phyloP scores from a whole-genome alignment of 2,888 invertebrate species.

The Synergus laeviventris region DNA sequence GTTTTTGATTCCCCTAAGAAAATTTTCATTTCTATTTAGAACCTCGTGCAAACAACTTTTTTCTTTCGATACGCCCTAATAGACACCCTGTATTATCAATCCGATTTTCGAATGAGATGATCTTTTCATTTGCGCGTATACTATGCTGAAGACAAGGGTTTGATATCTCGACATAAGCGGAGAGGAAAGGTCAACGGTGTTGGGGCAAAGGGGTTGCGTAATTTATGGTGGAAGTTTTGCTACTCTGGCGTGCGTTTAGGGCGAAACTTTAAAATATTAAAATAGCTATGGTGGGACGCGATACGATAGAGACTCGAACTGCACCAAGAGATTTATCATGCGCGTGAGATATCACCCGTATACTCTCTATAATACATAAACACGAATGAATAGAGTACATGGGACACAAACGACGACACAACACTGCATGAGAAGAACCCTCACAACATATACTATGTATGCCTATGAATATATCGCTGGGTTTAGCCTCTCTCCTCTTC shows the following conservation, averaged over 20 bases:
- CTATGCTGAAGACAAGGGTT: slow-evolving; percentile 3
- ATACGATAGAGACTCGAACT: slow-evolving; percentile 60
- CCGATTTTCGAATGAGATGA: background rate
- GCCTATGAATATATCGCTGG: slow-evolving; percentile 43
- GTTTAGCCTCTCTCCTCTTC: slow-evolving; percentile 37
- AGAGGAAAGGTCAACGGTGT: slow-evolving; percentile 42
- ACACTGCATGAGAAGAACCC: slow-evolving; percentile 28
- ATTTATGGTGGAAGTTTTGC: slow-evolving; percentile 69
- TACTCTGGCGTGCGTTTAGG: slow-evolving; percentile 66
- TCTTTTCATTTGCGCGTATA: background rate
- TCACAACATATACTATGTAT: slow-evolving; percentile 25
- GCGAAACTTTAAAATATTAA: slow-evolving; percentile 71
- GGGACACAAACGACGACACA: slow-evolving; percentile 22
- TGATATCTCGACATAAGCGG: slow-evolving; percentile 27
- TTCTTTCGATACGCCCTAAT: too few relatives aligned
- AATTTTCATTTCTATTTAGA: too few relatives aligned
- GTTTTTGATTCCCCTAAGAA: too few relatives aligned
- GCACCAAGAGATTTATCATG: slow-evolving; percentile 40
- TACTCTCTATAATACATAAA: slow-evolving; percentile 32
- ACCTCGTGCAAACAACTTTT: too few relatives aligned
- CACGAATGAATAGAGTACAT: slow-evolving; percentile 32
- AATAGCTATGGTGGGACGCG: slow-evolving; percentile 61
- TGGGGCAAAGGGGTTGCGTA: slow-evolving; percentile 54
- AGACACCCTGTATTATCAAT: background rate
- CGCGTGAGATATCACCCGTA: slow-evolving; percentile 28